Percentiles rank a stretch among this genome's conserved stretches.
Conservation (phyloP, 2,113 vertebrate species). For the Lagenorhynchus albirostris region DNA sequence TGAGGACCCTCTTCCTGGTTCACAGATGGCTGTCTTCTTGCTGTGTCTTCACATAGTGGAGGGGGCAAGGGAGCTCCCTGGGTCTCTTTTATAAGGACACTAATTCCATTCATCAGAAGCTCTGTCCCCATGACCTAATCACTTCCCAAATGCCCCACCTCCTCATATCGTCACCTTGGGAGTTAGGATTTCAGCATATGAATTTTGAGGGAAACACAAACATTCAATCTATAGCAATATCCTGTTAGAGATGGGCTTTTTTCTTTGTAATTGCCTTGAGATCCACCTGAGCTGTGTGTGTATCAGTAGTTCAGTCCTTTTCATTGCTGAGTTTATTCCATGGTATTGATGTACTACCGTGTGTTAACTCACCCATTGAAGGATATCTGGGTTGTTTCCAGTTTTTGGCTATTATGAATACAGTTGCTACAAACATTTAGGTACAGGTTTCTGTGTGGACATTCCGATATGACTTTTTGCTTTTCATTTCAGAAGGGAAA, state of each 20-base stretch:
- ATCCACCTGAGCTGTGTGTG: too few species aligned
- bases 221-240: background rate
- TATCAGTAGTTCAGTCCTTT: background rate
- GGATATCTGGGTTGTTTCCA: background rate
- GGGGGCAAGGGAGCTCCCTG: background rate
- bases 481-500: background rate
- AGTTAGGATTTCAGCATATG: background rate
- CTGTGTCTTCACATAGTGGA: accelerated
- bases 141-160: background rate
- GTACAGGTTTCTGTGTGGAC: background rate
- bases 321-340: background rate
- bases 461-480: background rate
- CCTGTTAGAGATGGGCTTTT: background rate
- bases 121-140: background rate
- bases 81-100: background rate
- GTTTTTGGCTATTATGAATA: background rate
- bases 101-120: background rate
- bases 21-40: background rate
- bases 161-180: background rate
- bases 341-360: accelerated
- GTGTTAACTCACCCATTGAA: background rate
- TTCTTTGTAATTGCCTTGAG: too few species aligned
- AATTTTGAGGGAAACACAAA: background rate
- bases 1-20: background rate
- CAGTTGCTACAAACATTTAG: background rate